Base-by-base conservation (phyloP, 2,113 vertebrate genomes). In the Dasyurus viverrinus region DNA sequence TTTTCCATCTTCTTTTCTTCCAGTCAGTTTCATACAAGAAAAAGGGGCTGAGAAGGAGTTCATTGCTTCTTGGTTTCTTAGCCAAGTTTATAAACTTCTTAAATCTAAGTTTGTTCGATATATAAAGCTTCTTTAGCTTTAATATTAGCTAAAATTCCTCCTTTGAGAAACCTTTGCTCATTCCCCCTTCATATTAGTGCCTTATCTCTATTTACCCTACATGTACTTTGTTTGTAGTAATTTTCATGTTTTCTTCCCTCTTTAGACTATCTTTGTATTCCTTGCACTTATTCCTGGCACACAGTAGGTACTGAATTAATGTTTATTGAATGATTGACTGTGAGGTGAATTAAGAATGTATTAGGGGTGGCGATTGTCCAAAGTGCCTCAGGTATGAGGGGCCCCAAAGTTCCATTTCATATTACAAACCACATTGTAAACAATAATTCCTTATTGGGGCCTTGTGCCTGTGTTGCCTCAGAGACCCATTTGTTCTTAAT, bases 401-500 rank as follows among this genome's bases (percentile, higher is more conserved):
- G 7, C 19, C 68, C 68, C 68, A 84, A 42, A 22, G n/a, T 84
- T 84, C n/a, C n/a, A 23, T 84, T 84, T 42, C 19, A 42, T 42
- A n/a, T 76, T 76, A 84, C 16, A 42, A 84, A 84, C 42, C 19
- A 22, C n/a, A 42, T 84, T 84, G 68, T 84, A 84, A 84, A 84
- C 68, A 84, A 84, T 84, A 19, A 84, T 84, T 84, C 19, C n/a
- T 84, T 84, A 42, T 19, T n/a, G n/a, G n/a, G 19, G n/a, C n/a
- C 7, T 84, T 84, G 68, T 84, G 16, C 68, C 68, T 84, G 0
- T 76, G 19, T 42, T 84, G 68, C 68, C 36, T n/a, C n/a, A 84
- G 68, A 84, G 36, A 84, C 68, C 68, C 68, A 84, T 84, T 84
- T 84, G 68, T 84, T 84, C 68, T 84, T 84, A 84, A 84, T 84